Evolutionary conservation across 1,140 invertebrate species (phyloP), one percentile per base, ranked within the genome.

Genomic region (Hormaphis cornu): DNA sequence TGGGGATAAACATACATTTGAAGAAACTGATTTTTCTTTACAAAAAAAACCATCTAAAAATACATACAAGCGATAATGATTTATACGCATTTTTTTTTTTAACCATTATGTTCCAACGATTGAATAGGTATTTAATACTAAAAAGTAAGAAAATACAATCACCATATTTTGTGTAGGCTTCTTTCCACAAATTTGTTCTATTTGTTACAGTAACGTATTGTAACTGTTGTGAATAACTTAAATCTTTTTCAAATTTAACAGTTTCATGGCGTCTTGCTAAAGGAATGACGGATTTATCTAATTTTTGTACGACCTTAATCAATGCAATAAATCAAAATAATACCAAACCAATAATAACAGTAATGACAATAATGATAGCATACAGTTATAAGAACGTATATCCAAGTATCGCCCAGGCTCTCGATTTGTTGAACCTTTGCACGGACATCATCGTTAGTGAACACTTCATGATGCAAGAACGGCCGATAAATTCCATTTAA

Each of bases 181-280:
- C 85, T 76, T 90, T 90, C 90, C 89, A 92, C 61, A 91, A 79
- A 78, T 89, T 90, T 75, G 86, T 84, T 75, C 89, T 88, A 80
- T 91, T 92, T 35, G 83, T 88, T 75, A 89, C 84, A 0, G 87
- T 84, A 69, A 91, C 86, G 81, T 90, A 90, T 74, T 88, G 86
- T 16, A 91, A 79, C 42, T 90, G 80, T 78, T 91, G 87, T 9
- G 87, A 82, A 76, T 87, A 90, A 22, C 86, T 84, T 18, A 91
- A 79, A 14, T 87, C 83, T 16, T 81, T 74, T 69, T 86, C 84
- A 28, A 61, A 71, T 44, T 80, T 74, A 75, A 80, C 83, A 33
- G 76, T 78, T 72, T 75, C 79, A 44, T 79, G 78, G 71, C 82
- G 75, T 73, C 84, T 79, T 28, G 88, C 87, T 48, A 90, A 77